These are phyloP conservation scores for Siphlonurus alternatus DNA, from an alignment of 2,888 invertebrate genomes.

Conservation along the genomic window DNA sequence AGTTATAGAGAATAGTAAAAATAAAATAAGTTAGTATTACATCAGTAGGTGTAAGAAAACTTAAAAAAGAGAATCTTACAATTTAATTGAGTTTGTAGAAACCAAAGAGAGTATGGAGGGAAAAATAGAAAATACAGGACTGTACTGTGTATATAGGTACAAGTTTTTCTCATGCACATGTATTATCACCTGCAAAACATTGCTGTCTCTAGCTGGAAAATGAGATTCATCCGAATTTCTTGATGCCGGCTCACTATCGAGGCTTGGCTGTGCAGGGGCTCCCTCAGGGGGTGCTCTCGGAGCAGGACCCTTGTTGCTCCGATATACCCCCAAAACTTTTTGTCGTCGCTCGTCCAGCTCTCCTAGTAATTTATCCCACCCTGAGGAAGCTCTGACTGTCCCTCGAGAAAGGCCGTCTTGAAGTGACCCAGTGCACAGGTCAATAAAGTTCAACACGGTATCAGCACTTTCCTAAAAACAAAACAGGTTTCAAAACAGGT, in stretches of 20 bases:
- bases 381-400: not conserved
- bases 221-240: not conserved
- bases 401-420: not conserved
- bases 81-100: not conserved
- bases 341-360: not conserved
- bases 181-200: not conserved
- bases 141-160: too few species aligned
- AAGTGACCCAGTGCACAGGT: not conserved
- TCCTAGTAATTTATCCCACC: not conserved
- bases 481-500: constrained; percentile 6
- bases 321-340: not conserved
- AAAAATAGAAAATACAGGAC: too few species aligned
- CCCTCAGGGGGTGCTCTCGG: constrained; percentile 1
- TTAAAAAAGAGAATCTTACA: not conserved
- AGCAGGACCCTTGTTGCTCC: not conserved
- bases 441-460: not conserved
- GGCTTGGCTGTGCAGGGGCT: not conserved
- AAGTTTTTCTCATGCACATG: too few species aligned
- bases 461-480: constrained; percentile 6
- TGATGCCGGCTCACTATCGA: not conserved
- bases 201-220: not conserved
- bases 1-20: not conserved
- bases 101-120: too few species aligned
- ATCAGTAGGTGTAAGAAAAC: not conserved
- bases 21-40: constrained; percentile 5